Evolutionary conservation across 2,113 vertebrate species (phyloP), one percentile per base, ranked within the genome.

Genomic region (Climacteris rufus): DNA sequence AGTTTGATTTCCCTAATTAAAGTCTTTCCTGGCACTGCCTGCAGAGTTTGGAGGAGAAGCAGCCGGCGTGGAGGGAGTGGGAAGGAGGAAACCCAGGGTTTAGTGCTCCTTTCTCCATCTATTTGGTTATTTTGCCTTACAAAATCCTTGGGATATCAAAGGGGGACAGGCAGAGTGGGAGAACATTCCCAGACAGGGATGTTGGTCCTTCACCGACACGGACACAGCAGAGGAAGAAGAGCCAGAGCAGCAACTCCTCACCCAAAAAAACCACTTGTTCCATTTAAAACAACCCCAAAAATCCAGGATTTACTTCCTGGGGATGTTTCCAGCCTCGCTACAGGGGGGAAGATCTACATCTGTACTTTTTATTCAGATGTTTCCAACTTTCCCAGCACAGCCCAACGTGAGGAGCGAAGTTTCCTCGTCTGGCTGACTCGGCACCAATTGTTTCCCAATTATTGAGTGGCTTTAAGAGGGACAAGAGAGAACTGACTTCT

Each of bases 361-460:
- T 52, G 14, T 5, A 1, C 2, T 64, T 63, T 37, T 50, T 7
- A 24, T 15, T 69, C 94, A 78, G 77, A 68, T 71, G 82, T 80
- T 94, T 87, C 70, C 21, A 84, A 54, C 42, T 52, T 47, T 25
- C 63, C 69, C 70, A 87, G 76, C 31, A 21, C 56, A 24, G 68
- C 74, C 42, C 50, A 25, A 1, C 1, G 5, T 6, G 1, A 79
- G 75, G 65, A 81, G 40, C 35, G 15, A 68, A 56, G 70, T 27
- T 12, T 68, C 89, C 89, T 71, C 8, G 4, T 14, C 87, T 72
- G 83, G 75, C 77, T 71, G 70, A 64, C 71, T 94, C 68, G 11
- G 72, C 93, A 59, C n/a, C 30, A 8, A 94, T 81, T 93, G 89
- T 93, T 91, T 63, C 64, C 72, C 56, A 60, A 91, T 94, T 96